These are phyloP conservation scores for Protosalanx chinensis DNA, from an alignment of 2,797 vertebrate species.

Conservation along the genomic window DNA sequence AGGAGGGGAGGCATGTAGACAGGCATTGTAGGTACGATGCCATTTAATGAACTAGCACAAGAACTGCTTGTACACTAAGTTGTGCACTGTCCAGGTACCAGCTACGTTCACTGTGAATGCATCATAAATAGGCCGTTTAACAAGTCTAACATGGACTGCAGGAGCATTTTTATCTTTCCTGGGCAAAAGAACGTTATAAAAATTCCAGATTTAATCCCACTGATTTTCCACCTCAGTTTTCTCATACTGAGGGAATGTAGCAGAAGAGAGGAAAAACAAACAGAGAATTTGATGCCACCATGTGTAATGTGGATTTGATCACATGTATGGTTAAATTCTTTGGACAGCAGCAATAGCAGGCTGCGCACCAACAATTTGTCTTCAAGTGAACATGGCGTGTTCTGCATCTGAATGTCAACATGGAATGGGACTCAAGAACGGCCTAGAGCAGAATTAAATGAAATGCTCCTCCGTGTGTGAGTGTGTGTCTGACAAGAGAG, in stretches of 20 bases:
- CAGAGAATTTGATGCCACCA: slow-evolving; percentile 33
- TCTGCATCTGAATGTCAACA: slow-evolving; percentile 47
- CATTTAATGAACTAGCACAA: slow-evolving; percentile 30
- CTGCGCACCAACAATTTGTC: slow-evolving; percentile 32
- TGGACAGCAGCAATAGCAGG: slow-evolving; percentile 22
- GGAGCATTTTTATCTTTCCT: slow-evolving; percentile 9
- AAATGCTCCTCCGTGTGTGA: slow-evolving; percentile 32
- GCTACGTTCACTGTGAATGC: background rate
- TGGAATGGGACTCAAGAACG: slow-evolving; percentile 32
- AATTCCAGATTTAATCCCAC: slow-evolving; percentile 28
- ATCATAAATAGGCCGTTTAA: slow-evolving; percentile 9
- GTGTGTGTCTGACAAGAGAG: slow-evolving; percentile 12
- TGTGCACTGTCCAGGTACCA: slow-evolving; percentile 13
- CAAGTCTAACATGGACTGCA: background rate
- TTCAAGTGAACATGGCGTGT: slow-evolving; percentile 28
- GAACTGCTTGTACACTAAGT: slow-evolving; percentile 12
- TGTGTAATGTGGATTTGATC: slow-evolving; percentile 45
- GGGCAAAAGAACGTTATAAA: slow-evolving; percentile 27
- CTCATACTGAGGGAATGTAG: slow-evolving; percentile 40
- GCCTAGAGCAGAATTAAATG: slow-evolving; percentile 48
- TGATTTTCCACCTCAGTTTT: slow-evolving; percentile 3
- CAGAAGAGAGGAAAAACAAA: slow-evolving; percentile 28
- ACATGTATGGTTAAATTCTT: slow-evolving; percentile 52
- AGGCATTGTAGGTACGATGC: slow-evolving; percentile 39
- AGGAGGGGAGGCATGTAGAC: slow-evolving; percentile 55